Evolutionary conservation across 37 sponge, comb jelly and placozoan genomes (phyloP).

Genomic region (Bolinopsis microptera): DNA sequence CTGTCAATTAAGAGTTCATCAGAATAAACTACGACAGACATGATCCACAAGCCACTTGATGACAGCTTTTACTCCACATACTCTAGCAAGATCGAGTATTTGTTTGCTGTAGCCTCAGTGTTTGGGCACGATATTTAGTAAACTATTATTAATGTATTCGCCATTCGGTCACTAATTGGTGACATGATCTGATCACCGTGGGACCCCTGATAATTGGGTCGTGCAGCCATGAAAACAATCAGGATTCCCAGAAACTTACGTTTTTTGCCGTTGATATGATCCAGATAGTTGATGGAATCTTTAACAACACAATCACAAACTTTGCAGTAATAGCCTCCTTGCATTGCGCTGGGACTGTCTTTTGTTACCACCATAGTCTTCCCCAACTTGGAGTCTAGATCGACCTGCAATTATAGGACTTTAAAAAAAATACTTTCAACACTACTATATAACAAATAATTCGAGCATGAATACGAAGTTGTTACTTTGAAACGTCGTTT

Average conservation of each 20-base stretch:
- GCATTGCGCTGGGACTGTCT: conserved; percentile 79
- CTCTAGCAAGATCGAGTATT: too few relatives aligned
- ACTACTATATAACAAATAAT: too few relatives aligned
- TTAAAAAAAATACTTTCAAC: background rate
- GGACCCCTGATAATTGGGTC: too few relatives aligned
- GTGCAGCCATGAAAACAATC: background rate
- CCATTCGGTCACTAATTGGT: too few relatives aligned
- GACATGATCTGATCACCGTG: too few relatives aligned
- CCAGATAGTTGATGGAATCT: conserved; percentile 97
- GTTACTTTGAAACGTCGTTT: too few relatives aligned
- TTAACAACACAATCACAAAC: conserved; percentile 99
- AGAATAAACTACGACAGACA: background rate
- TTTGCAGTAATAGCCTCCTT: conserved; percentile 97
- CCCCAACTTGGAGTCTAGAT: conserved; percentile 88
- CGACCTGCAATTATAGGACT: conserved; percentile 72
- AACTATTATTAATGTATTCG: too few relatives aligned
- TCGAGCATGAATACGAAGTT: too few relatives aligned
- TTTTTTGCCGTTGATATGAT: conserved; percentile 98
- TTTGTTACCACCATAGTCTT: conserved; percentile 89
- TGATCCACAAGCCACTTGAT: too few relatives aligned
- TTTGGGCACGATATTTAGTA: too few relatives aligned
- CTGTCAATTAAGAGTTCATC: background rate
- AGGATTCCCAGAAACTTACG: conserved; percentile 80
- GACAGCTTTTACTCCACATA: too few relatives aligned
- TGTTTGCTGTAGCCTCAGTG: too few relatives aligned